Base-by-base conservation (phyloP, 2,888 invertebrate species). In the Myopa testacea region DNA sequence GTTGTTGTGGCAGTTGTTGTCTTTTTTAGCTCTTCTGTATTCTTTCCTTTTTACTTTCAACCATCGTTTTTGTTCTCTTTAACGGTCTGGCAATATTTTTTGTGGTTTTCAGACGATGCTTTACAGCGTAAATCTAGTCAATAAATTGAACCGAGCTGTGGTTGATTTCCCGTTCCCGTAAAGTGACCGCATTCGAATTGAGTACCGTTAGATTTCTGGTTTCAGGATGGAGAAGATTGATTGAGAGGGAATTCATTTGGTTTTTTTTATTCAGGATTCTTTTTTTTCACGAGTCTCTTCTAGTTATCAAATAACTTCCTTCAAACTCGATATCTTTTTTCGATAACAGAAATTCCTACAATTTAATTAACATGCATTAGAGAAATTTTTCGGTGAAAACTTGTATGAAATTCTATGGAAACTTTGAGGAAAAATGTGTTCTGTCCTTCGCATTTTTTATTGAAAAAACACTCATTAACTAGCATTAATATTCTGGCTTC, bases 71-170 rank as follows among this genome's bases (percentile, higher is more conserved):
- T 26, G 16, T 34, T 34, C 52, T 52, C 37, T 70, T 55, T 52
- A 52, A 55, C 26, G 50, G 70, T 52, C 50, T 52, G 34, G 19
- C 37, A 19, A 52, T 16, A 3, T 34, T 55, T 70, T 65, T 65
- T 65, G 65, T 38, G 65, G 65, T 65, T 38, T 65, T 16, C 38
- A 38, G 65, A 26, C 55, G 26, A 34, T 55, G 70, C 55, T 55
- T 34, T 50, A 69, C 34, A 71, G 55, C 70, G 68, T 67, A 72
- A 79, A 77, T 79, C 79, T 77, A 79, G 79, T 79, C 79, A 79
- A 79, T 79, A 79, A 79, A 79, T 79, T 75, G 79, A 75, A 71
- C 40, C 79, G 70, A 77, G 75, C 75, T 77, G 79, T 58, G 79
- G 79, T 77, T 74, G 74, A 68, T 68, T 62, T 62, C 19, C 72